Evolutionary conservation across 2,888 invertebrate genomes (phyloP), one percentile per base, ranked within the genome.

Genomic region (Craniophora ligustri): DNA sequence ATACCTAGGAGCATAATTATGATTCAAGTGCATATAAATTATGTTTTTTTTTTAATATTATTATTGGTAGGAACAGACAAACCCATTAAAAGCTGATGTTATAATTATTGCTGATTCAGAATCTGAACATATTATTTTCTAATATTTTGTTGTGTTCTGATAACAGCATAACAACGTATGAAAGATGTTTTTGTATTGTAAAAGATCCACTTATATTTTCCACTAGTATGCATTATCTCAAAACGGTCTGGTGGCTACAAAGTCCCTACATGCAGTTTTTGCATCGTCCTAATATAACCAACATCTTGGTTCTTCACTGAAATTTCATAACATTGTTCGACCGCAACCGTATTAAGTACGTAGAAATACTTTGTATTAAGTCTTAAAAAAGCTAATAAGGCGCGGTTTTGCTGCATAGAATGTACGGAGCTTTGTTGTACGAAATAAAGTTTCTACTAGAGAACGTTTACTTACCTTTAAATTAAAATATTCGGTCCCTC

Each of bases 341-440:
- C 45, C 41, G n/a, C n/a, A 15, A 42, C 26, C 30, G 47, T 40
- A 50, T 34, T 42, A 50, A 44, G 34, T 56, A 40, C 14, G 18
- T 48, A 40, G 30, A 35, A 58, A 70, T 62, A 56, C 74, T 73
- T 62, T 60, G 51, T 66, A 46, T 35, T 50, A 50, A 60, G 53
- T 62, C 73, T 73, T 46, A 49, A 72, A 72, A 70, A 73, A 70
- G 30, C 60, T 58, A 63, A 72, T 72, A 67, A 63, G 48, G 44
- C 31, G 45, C 40, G 55, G 50, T 53, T 38, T 50, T 23, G 59
- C 44, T 62, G 51, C 57, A 62, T 41, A 55, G 34, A 59, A 68
- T 46, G 38, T 59, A 36, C 30, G 32, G 15, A 55, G 51, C 51
- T 72, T 56, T 62, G 50, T 58, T 44, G 14, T 45, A 31, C 18